Evolutionary conservation across 2,888 invertebrate genomes (phyloP).

Genomic region (Orthonevra nobilis): DNA sequence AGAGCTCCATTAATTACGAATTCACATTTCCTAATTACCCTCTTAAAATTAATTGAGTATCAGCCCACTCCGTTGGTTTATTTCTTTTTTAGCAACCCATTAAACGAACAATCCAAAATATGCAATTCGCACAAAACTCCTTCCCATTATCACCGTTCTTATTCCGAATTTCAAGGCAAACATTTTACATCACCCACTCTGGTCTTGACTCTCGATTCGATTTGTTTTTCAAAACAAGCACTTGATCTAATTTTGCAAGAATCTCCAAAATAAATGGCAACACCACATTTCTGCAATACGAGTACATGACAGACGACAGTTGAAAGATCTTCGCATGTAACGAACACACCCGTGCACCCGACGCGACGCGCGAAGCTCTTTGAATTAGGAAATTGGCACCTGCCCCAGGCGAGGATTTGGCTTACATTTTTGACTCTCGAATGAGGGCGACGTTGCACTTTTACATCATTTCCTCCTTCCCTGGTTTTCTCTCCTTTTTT

Average conservation of each 20-base stretch:
- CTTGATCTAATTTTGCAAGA: constrained; percentile 40
- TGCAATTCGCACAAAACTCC: no score
- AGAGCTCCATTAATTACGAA: no score
- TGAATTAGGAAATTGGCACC: constrained; percentile 61
- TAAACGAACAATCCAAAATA: no score
- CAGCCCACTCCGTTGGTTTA: no score
- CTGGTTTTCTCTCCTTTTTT: no score
- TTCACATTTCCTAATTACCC: no score
- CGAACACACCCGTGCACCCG: constrained; percentile 15
- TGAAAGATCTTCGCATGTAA: constrained; percentile 50
- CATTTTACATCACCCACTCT: neutral
- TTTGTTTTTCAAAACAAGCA: no score
- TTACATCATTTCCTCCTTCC: constrained; percentile 39
- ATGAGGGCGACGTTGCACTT: constrained; percentile 9
- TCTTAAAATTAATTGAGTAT: no score
- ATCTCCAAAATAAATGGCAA: no score
- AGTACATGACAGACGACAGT: constrained; percentile 48
- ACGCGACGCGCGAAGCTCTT: constrained; percentile 30
- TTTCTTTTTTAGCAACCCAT: no score
- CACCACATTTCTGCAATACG: constrained; percentile 20
- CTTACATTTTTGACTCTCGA: constrained; percentile 32
- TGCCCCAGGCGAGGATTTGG: constrained; percentile 43
- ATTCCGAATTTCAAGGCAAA: constrained; percentile 15
- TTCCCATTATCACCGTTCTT: neutral
- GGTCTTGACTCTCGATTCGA: constrained; percentile 35